Conservation (phyloP, 2,113 vertebrate genomes). For the Lophius piscatorius region DNA sequence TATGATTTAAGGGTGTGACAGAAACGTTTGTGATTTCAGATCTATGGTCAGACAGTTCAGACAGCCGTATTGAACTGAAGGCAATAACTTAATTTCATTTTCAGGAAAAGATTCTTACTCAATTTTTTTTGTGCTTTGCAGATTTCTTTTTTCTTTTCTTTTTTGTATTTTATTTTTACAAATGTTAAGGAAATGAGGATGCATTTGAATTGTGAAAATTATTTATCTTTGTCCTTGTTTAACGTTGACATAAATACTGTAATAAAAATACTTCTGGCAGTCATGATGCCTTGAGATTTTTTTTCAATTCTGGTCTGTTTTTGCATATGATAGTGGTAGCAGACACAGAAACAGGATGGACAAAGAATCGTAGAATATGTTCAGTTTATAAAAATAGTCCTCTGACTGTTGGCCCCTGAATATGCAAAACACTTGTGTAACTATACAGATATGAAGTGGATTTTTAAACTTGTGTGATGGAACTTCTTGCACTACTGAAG, state of each 20-base stretch:
- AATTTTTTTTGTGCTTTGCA: slow-evolving; percentile 15
- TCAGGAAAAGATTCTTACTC: not conserved
- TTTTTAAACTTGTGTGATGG: too few species aligned
- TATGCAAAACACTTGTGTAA: too few species aligned
- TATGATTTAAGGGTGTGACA: not conserved
- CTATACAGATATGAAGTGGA: too few species aligned
- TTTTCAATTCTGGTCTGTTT: not conserved
- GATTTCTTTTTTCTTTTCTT: slow-evolving; percentile 20
- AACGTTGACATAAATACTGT: slow-evolving; percentile 58
- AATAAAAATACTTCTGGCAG: slow-evolving; percentile 57
- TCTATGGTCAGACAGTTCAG: not conserved
- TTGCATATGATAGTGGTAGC: too few species aligned
- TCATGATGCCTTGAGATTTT: not conserved
- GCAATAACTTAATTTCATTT: not conserved
- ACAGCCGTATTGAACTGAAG: not conserved
- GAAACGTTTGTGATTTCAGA: slow-evolving; percentile 7
- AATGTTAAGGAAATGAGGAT: slow-evolving; percentile 33
- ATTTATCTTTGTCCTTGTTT: slow-evolving; percentile 69
- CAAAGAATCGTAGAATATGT: too few species aligned
- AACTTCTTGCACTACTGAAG: too few species aligned
- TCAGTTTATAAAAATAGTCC: not conserved
- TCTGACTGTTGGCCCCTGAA: not conserved
- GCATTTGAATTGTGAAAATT: slow-evolving; percentile 51
- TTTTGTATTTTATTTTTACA: slow-evolving; percentile 35
- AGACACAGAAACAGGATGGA: too few species aligned